Evolutionary conservation across 2,797 vertebrate genomes (phyloP), one percentile per base, ranked within the genome.

Genomic region (Monodelphis domestica): DNA sequence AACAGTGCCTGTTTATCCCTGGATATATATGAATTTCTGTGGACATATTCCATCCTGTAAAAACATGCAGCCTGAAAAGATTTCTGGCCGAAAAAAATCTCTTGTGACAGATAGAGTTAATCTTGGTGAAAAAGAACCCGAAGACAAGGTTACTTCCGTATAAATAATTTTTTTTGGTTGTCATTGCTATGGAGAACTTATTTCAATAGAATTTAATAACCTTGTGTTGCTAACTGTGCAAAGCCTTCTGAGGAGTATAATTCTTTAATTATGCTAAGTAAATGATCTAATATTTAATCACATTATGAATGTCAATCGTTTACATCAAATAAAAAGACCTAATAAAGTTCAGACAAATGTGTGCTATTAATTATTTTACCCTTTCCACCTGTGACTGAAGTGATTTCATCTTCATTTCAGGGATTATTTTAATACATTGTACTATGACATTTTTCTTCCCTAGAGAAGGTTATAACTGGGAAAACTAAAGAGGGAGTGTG

Each of bases 1-100:
- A 99, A 99, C 97, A 99, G 99, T 96, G n/a, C 99, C 99, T 95
- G 98, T 98, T 90, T 99, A 99, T 95, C 99, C 99, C 0, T 99
- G 99, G 99, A 99, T 99, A 96, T 99, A 99, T 70, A 70, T 24
- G 6, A 70, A 70, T 70, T 70, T 70, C n/a, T 38, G 15, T 38
- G n/a, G n/a, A 70, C n/a, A 70, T 38, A 70, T 70, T 70, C 63
- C 17, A 70, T 70, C 38, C 63, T 38, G n/a, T 24, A 21, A 70
- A 70, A 70, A 70, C 2, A 70, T 38, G 6, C 15, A 70, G n/a
- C n/a, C 63, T 38, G n/a, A 21, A 70, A 70, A 70, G 63, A 38
- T 38, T 70, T 38, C 63, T 38, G 6, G 70, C 17, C 5, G 2
- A 38, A 63, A 38, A 70, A 63, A 38, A 38, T 70, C 63, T 70